Base-by-base conservation (phyloP, 2,797 vertebrate genomes). In the Intellagama lesueurii region DNA sequence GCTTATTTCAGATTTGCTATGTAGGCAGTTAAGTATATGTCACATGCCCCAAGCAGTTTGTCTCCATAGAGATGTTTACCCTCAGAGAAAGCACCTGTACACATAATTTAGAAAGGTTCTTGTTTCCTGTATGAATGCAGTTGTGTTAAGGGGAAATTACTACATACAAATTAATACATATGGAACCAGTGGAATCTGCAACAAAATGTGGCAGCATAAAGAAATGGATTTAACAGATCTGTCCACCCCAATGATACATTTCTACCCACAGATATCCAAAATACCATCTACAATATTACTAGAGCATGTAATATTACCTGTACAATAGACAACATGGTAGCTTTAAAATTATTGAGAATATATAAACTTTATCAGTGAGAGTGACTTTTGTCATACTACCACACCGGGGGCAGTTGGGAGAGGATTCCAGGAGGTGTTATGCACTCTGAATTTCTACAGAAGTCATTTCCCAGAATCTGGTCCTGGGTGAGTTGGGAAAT, bases 341-440 rank as follows among this genome's bases (percentile, higher is more conserved):
- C 60, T 64, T 64, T 4, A 64, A 64, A 16, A 17, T 19, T 64
- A 24, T 64, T 64, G 3, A 64, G 5, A 64, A 72, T 32, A 72
- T 32, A n/a, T 14, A n/a, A 2, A 28, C 16, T 72, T 5, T 16
- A n/a, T 5, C 8, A 30, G 4, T 73, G n/a, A 32, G 14, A 35
- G 35, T 35, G 24, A 81, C 60, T 64, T 88, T 89, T 76, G n/a
- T 73, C 89, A 75, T 76, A 86, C 56, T 85, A 91, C 87, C 88
- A 86, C 86, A 69, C 17, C 24, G 30, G 32, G 49, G 60, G 60
- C 60, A 32, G 44, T 56, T 16, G 69, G 44, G 3, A 76, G 64
- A n/a, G 75, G 90, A 91, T 90, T 87, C 86, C 87, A 90, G 0
- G 0, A 91, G 83, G 73, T 93, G 77, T 93, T 91, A 70, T 92